Base-by-base conservation (phyloP, 2,113 vertebrate species). In the Thunnus thynnus region DNA sequence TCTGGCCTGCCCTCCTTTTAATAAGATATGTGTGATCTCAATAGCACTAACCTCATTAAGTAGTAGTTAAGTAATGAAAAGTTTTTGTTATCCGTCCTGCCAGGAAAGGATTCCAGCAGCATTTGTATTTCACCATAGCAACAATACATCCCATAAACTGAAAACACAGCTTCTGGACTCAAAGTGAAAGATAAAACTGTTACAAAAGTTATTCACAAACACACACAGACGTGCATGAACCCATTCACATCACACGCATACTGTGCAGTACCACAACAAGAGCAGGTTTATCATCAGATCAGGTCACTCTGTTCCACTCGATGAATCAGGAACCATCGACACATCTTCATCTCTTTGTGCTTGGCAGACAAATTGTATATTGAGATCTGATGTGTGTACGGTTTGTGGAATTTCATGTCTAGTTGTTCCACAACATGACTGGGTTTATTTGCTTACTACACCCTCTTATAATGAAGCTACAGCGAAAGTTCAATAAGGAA, bases 71-170 rank as follows among this genome's bases (percentile, higher is more conserved):
- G 27, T 30, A 30, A 30, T 50, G 13, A 47, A 65, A 51, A 46
- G 30, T 18, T 46, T 69, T 50, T 60, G 8, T 69, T 22, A 13
- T 78, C n/a, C 13, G 16, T 36, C 30, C 27, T 25, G 54, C 27
- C 18, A 41, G 14, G 73, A 66, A 44, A 6, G 27, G 22, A 63
- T 57, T 56, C n/a, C 41, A 16, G n/a, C 61, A 25, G 64, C 22
- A 30, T 76, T 84, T 84, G 82, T 80, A 50, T 78, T 63, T 81
- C 57, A 4, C 62, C 71, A 76, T 54, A n/a, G 67, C 66, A 86
- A 86, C 88, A 58, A 62, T 54, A 58, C 50, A 80, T 65, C 65
- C 60, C 18, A 60, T 47, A 66, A 78, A 86, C 48, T 30, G 25
- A 48, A 70, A 69, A 71, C 30, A 73, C 55, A 25, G 36, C 63